Percentiles rank a stretch among this genome's conserved stretches.
Conservation (phyloP, 2,113 vertebrate species). For the Acanthochromis polyacanthus region DNA sequence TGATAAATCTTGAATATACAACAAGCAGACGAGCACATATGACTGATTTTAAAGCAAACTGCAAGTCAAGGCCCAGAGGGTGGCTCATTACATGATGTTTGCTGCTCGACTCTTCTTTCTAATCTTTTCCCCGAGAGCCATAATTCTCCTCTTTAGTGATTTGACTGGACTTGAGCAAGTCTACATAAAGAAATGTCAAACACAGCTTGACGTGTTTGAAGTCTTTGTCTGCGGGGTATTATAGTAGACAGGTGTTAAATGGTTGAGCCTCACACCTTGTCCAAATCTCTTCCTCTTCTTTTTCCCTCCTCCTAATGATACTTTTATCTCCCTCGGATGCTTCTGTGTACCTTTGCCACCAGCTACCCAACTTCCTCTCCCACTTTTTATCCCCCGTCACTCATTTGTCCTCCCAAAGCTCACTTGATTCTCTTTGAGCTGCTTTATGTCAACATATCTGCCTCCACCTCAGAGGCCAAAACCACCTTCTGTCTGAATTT, state of each 20-base stretch:
- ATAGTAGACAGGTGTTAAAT: conserved; percentile 55
- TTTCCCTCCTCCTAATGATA: conserved; percentile 20
- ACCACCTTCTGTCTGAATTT: conserved; percentile 12
- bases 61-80: background rate
- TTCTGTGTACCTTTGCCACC: conserved; percentile 14
- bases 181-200: conserved; percentile 44
- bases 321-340: conserved; percentile 13
- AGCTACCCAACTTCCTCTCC: conserved; percentile 20
- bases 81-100: conserved; percentile 3
- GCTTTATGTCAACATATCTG: conserved; percentile 33
- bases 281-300: background rate
- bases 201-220: conserved; percentile 30
- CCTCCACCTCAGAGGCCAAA: conserved; percentile 35
- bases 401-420: conserved; percentile 49
- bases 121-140: conserved; percentile 5
- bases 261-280: conserved; percentile 34
- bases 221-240: conserved; percentile 11
- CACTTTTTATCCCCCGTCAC: conserved; percentile 31
- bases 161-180: conserved; percentile 21
- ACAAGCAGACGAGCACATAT: background rate
- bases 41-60: background rate
- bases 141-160: conserved; percentile 6
- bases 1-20: background rate
- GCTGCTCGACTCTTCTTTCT: conserved; percentile 8
- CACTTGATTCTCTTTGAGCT: conserved; percentile 19